Evolutionary conservation across 2,888 invertebrate species (phyloP).

Genomic region (Omphaloscelis lunosa): DNA sequence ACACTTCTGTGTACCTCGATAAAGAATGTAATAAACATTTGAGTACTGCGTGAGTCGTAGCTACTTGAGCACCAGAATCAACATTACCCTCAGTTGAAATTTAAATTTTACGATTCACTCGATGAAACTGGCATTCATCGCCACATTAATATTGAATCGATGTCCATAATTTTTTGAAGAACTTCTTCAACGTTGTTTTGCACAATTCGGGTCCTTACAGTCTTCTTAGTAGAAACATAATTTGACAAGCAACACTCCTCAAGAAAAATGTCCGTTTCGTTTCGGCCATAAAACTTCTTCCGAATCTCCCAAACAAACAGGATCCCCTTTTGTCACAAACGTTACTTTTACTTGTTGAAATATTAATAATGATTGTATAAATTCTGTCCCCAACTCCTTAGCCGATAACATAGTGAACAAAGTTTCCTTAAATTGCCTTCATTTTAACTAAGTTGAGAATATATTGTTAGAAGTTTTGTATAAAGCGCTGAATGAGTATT

Average conservation of each 20-base stretch:
- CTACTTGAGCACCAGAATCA: constrained; percentile 27
- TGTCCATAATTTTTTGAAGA: constrained; percentile 23
- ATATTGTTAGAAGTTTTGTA: constrained; percentile 61
- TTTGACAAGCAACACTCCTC: constrained; percentile 21
- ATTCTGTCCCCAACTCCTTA: constrained; percentile 39
- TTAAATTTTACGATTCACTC: constrained; percentile 48
- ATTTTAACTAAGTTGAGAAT: constrained; percentile 56
- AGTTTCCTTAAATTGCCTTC: constrained; percentile 56
- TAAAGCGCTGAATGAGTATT: constrained; percentile 45
- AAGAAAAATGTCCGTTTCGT: constrained; percentile 48
- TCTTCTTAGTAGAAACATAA: constrained; percentile 2
- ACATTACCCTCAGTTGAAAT: constrained; percentile 32
- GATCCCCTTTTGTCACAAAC: constrained; percentile 55
- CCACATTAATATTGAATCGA: constrained; percentile 47
- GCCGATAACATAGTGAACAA: constrained; percentile 59
- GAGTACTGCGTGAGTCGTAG: constrained; percentile 24
- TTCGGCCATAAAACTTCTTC: constrained; percentile 56
- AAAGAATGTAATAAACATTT: constrained; percentile 33
- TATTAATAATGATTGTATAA: constrained; percentile 65
- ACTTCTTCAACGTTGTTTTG: constrained; percentile 23
- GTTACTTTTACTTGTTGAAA: constrained; percentile 57
- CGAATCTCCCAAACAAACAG: constrained; percentile 59
- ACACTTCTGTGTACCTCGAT: constrained; percentile 1
- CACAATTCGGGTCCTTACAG: not conserved
- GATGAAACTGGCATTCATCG: constrained; percentile 13